Percentiles rank a stretch among this genome's conserved stretches.
Conservation (phyloP, 2,113 vertebrate species). For the Sciurus niger region DNA sequence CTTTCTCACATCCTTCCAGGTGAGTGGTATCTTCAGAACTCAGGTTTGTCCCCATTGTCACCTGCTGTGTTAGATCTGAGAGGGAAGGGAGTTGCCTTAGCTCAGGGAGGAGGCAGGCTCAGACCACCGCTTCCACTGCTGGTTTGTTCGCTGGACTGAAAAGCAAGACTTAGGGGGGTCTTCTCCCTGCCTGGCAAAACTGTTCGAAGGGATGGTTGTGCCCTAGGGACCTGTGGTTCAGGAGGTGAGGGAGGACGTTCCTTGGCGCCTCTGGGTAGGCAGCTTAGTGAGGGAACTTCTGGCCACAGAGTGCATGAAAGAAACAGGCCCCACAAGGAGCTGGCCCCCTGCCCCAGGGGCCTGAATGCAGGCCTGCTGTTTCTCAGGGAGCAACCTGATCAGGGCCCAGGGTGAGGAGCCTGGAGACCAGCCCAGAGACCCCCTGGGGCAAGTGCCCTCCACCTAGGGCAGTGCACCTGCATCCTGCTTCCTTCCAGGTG, state of each 20-base stretch:
- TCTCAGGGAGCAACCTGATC: neutral
- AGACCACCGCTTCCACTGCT: neutral
- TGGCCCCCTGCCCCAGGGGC: neutral
- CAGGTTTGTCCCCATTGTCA: neutral
- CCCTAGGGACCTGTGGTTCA: neutral
- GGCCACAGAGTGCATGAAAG: neutral
- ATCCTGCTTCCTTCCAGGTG: constrained; percentile 81
- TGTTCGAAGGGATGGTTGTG: neutral
- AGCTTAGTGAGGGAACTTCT: neutral
- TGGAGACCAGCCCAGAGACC: neutral
- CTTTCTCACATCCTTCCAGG: neutral
- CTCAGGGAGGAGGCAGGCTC: neutral
- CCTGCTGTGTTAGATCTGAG: neutral
- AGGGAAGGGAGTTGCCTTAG: neutral
- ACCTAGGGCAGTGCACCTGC: constrained; percentile 49
- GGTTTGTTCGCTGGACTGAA: neutral
- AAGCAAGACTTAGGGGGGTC: neutral
- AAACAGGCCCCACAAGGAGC: neutral
- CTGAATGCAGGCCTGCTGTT: neutral
- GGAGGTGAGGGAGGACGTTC: neutral
- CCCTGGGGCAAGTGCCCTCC: neutral
- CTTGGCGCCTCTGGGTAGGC: neutral
- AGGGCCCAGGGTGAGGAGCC: neutral
- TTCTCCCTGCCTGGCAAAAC: neutral
- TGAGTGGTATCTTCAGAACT: neutral